Base-by-base conservation (phyloP, 2,797 vertebrate genomes). In the Yasuhikotakia modesta region DNA sequence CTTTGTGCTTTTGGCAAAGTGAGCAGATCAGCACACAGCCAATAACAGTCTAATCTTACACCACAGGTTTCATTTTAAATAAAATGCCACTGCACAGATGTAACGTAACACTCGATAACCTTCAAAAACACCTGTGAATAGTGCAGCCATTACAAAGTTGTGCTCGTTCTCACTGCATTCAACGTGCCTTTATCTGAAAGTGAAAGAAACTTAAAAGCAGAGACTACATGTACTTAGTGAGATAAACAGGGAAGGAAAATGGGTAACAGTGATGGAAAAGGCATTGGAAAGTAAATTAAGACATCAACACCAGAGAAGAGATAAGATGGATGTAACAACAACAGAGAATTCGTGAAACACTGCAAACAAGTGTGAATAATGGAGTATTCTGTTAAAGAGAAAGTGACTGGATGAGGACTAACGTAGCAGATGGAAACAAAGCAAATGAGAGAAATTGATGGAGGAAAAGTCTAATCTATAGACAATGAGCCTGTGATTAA, bases 71-170 rank as follows among this genome's bases (percentile, higher is more conserved):
- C 30, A 64, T 43, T 68, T 39, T n/a, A 48, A 64, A 53, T 30
- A 2, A 53, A 70, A 52, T 14, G 2, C n/a, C 7, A 76, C 32
- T 7, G 24, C 66, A 69, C 53, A 77, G 68, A 69, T 61, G 57
- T 67, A 50, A 43, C n/a, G n/a, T n/a, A 14, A 55, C 21, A 55
- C 76, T 27, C 30, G 45, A 64, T 78, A 78, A 78, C 68, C 76
- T 71, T 78, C 76, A 78, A 30, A 32, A 71, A 70, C 64, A 5
- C 0, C 50, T 13, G 2, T 17, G 10, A 43, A 43, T 43, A 43
- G 1, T 21, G 52, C 6, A 60, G 53, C 43, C 27, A 60, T 76
- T 48, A 32, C 8, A 46, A 10, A 11, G 4, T n/a, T 2, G 2
- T n/a, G 65, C 8, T 8, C 27, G 17, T 50, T 45, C 45, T 43